phyloP scores from a whole-genome alignment of 2,888 invertebrate species.

The Ferrisia virgata region DNA sequence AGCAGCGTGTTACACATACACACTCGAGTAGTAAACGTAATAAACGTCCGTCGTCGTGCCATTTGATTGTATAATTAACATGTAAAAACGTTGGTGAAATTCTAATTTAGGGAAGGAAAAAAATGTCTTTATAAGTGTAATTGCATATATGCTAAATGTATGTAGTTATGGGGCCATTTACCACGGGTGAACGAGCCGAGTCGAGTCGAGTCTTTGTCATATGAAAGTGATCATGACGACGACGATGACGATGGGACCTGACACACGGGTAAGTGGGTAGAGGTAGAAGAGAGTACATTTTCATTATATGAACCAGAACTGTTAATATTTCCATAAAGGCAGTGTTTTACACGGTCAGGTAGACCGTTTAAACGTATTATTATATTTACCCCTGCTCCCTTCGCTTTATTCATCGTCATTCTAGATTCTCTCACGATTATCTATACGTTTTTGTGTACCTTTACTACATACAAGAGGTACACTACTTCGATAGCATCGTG shows the following conservation, averaged over 20 bases:
- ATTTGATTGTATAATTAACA: not conserved
- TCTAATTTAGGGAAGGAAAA: not conserved
- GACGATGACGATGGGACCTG: too few species aligned
- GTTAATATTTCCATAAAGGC: slow-evolving; percentile 22
- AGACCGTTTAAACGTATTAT: slow-evolving; percentile 2
- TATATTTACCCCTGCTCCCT: not conserved
- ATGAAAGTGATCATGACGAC: not conserved
- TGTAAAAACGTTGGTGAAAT: not conserved
- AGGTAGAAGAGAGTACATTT: too few species aligned
- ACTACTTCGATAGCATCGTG: not conserved
- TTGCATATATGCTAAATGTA: not conserved
- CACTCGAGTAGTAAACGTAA: not conserved
- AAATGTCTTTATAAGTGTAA: not conserved
- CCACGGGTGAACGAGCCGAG: too few species aligned
- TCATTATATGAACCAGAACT: not conserved
- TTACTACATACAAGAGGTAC: not conserved
- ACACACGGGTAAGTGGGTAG: not conserved
- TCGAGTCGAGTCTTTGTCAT: not conserved
- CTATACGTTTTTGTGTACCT: not conserved
- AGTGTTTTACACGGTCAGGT: not conserved
- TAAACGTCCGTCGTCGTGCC: not conserved
- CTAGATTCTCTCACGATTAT: not conserved
- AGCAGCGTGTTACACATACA: not conserved
- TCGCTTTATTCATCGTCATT: not conserved
- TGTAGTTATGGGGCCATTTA: not conserved